phyloP scores from a whole-genome alignment of 2,113 vertebrate species.

The Tenrec ecaudatus region DNA sequence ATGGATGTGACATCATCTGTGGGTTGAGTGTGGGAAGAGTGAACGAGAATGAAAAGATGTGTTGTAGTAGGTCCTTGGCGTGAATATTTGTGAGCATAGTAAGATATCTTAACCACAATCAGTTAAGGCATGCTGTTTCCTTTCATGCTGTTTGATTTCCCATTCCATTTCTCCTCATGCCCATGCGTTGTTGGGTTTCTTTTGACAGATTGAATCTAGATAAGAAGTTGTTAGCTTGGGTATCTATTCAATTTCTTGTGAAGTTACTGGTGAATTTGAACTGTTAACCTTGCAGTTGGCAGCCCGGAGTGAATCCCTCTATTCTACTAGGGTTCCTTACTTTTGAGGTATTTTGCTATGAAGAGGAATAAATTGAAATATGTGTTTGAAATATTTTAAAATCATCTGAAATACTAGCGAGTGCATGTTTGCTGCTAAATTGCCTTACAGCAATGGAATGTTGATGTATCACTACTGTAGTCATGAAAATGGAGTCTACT shows the following conservation, averaged over 20 bases:
- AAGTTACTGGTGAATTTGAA: too few species aligned
- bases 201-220: not conserved
- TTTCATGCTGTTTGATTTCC: not conserved
- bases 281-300: too few species aligned
- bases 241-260: not conserved
- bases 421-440: not conserved
- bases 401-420: not conserved
- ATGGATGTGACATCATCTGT: not conserved
- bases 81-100: not conserved
- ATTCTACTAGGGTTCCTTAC: too few species aligned
- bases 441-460: not conserved
- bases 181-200: not conserved
- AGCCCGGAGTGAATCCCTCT: too few species aligned
- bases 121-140: not conserved
- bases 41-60: not conserved
- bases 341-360: not conserved
- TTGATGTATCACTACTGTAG: not conserved
- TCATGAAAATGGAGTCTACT: not conserved
- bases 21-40: not conserved
- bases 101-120: not conserved
- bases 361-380: not conserved
- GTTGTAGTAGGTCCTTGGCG: not conserved
- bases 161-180: not conserved
- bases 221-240: not conserved
- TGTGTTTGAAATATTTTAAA: not conserved